Evolutionary conservation across 2,797 vertebrate species (phyloP).

Genomic region (Australoheros facetus): DNA sequence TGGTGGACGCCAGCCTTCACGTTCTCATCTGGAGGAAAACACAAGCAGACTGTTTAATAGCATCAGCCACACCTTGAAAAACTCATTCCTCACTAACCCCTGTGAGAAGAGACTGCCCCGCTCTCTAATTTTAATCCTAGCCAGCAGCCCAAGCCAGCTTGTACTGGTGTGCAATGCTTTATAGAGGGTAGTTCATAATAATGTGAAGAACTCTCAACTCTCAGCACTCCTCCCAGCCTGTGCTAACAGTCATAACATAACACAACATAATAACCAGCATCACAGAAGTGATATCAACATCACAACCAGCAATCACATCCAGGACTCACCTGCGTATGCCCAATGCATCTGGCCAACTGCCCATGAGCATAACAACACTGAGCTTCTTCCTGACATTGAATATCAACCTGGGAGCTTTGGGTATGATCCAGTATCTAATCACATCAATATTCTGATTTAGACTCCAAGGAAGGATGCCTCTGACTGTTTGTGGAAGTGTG

Average conservation of each 20-base stretch:
- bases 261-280: slow-evolving; percentile 59
- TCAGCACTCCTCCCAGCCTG: slow-evolving; percentile 56
- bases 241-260: slow-evolving; percentile 56
- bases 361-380: slow-evolving; percentile 43
- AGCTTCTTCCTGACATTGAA: slow-evolving; percentile 43
- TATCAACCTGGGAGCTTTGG: slow-evolving; percentile 28
- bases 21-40: slow-evolving; percentile 85
- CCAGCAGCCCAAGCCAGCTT: slow-evolving; percentile 29
- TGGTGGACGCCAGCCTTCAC: slow-evolving; percentile 88
- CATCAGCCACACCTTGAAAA: slow-evolving; percentile 12
- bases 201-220: slow-evolving; percentile 52
- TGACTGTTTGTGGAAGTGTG: background rate
- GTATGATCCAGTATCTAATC: slow-evolving; percentile 26
- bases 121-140: slow-evolving; percentile 29
- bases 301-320: slow-evolving; percentile 37
- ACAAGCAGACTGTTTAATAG: background rate
- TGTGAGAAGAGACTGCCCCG: slow-evolving; percentile 5
- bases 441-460: slow-evolving; percentile 9
- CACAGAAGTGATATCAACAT: slow-evolving; percentile 61
- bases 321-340: slow-evolving; percentile 66
- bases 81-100: slow-evolving; percentile 9
- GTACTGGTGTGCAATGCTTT: slow-evolving; percentile 44
- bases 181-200: slow-evolving; percentile 31
- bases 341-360: slow-evolving; percentile 52
- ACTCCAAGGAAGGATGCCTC: slow-evolving; percentile 3